Conservation (phyloP, 2,113 vertebrate genomes). For the Ifrita kowaldi region DNA sequence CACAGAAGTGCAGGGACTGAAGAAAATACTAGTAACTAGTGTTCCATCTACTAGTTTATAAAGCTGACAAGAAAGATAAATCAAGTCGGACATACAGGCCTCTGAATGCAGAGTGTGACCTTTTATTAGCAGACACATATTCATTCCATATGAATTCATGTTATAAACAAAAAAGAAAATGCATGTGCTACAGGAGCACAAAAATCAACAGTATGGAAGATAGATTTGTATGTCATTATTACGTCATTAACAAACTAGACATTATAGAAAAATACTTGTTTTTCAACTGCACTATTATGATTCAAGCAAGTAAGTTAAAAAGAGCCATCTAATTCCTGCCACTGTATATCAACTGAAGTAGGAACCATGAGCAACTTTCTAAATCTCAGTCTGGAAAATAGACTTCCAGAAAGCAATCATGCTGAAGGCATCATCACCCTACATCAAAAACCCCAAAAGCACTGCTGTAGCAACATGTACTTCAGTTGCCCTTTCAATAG, state of each 20-base stretch:
- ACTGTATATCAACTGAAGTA: neutral
- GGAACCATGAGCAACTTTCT: neutral
- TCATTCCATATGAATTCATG: neutral
- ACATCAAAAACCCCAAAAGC: neutral
- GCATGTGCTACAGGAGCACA: neutral
- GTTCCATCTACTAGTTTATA: neutral
- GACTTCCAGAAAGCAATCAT: neutral
- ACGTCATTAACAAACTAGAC: neutral
- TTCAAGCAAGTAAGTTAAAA: neutral
- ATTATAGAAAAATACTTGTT: neutral
- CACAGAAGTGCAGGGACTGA: neutral
- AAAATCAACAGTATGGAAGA: neutral
- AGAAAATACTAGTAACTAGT: neutral
- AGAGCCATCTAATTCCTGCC: neutral
- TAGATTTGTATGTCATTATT: neutral
- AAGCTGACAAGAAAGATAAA: neutral
- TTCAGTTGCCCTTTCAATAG: neutral
- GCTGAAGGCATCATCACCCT: neutral
- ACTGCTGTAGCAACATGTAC: neutral
- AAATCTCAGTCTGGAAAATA: neutral
- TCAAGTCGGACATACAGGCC: neutral
- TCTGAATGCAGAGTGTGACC: neutral
- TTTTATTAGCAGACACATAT: neutral
- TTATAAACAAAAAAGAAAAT: neutral
- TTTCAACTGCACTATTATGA: neutral